Percentiles rank a stretch among this genome's conserved stretches.
phyloP scores from a whole-genome alignment of 1,140 invertebrate genomes.

The Zaprionus taronus region DNA sequence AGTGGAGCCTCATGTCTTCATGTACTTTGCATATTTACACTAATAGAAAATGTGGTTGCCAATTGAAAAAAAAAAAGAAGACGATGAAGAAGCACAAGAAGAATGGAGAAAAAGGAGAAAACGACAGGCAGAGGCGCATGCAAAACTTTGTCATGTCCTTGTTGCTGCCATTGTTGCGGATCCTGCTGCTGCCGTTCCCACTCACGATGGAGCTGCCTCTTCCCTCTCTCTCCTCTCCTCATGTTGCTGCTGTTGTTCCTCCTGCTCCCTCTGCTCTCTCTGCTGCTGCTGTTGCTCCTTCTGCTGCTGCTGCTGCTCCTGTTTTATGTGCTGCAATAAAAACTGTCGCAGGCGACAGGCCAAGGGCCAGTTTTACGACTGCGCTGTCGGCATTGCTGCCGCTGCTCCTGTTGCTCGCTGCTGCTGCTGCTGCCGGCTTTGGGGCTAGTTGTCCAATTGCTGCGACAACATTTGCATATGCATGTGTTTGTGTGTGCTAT shows the following conservation, averaged over 20 bases:
- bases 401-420: slow-evolving; percentile 30
- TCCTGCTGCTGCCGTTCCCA: slow-evolving; percentile 19
- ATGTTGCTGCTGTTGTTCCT: slow-evolving; percentile 29
- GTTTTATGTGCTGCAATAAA: slow-evolving; percentile 78
- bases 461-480: slow-evolving; percentile 66
- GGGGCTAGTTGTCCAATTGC: slow-evolving; percentile 69
- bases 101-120: too few relatives aligned
- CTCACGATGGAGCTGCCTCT: background rate
- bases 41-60: slow-evolving; percentile 81
- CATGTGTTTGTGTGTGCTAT: slow-evolving; percentile 39
- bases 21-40: slow-evolving; percentile 83
- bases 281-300: background rate
- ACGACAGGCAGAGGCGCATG: slow-evolving; percentile 40
- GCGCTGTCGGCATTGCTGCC: slow-evolving; percentile 34
- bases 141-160: slow-evolving; percentile 61
- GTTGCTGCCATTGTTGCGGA: slow-evolving; percentile 44
- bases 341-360: slow-evolving; percentile 68
- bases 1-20: slow-evolving; percentile 81
- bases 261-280: slow-evolving; percentile 15
- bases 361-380: slow-evolving; percentile 69
- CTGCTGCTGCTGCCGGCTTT: slow-evolving; percentile 49
- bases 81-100: background rate
- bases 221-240: background rate
- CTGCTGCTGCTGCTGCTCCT: slow-evolving; percentile 53
- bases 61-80: slow-evolving; percentile 70